phyloP scores from a whole-genome alignment of 2,113 vertebrate species.

The Pseudorhombus dupliciocellatus region DNA sequence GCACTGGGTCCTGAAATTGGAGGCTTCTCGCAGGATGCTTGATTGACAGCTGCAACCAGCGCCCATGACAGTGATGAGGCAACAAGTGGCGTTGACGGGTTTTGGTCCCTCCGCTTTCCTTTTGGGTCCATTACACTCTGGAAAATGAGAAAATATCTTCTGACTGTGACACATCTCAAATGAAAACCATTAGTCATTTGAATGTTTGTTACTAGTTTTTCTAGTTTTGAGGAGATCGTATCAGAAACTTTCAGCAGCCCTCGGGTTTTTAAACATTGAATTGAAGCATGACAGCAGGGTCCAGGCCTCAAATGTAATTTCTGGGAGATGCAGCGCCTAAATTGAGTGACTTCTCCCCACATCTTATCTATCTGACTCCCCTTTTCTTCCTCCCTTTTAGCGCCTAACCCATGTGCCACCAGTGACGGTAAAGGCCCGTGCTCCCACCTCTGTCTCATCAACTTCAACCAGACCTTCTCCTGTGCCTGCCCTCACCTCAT shows the following conservation, averaged over 20 bases:
- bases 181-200: neutral
- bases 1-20: conserved; percentile 7
- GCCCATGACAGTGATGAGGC: conserved; percentile 45
- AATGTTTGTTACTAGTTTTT: too few species aligned
- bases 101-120: neutral
- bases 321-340: neutral
- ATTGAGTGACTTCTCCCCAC: neutral
- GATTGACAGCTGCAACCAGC: conserved; percentile 56
- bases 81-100: conserved; percentile 40
- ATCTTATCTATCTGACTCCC: neutral
- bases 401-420: conserved; percentile 92
- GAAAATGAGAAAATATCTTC: conserved; percentile 1
- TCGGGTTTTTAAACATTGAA: too few species aligned
- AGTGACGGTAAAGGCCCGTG: conserved; percentile 89
- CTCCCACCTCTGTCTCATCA: conserved; percentile 96
- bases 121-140: conserved; percentile 4
- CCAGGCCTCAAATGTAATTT: too few species aligned
- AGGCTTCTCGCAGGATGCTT: conserved; percentile 18
- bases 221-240: too few species aligned
- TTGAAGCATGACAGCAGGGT: too few species aligned
- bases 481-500: conserved; percentile 97
- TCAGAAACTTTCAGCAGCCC: too few species aligned
- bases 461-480: conserved; percentile 93
- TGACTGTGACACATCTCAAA: conserved; percentile 10
- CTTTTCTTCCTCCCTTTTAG: conserved; percentile 67